A percentile compares a stretch with the other conserved stretches of the same genome.
phyloP scores from a whole-genome alignment of 1,140 invertebrate genomes.

The Drosophila setifemur region DNA sequence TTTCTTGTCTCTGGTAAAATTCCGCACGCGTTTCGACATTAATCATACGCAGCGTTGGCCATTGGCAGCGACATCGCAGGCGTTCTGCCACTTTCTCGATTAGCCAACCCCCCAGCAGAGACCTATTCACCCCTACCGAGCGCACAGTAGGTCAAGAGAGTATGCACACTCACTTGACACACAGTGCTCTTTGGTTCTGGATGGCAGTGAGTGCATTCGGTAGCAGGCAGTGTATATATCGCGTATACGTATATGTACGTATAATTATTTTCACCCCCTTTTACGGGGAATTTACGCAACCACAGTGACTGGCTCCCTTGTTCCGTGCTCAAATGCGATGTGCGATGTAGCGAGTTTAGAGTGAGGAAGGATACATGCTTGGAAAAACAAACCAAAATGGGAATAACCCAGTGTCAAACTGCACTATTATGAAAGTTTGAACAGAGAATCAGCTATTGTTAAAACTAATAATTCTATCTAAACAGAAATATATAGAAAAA shows the following conservation, averaged over 20 bases:
- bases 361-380: not conserved
- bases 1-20: constrained; percentile 34
- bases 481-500: too few relatives aligned
- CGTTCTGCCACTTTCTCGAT: too few relatives aligned
- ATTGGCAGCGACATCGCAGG: too few relatives aligned
- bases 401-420: constrained; percentile 5
- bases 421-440: not conserved
- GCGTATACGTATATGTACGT: too few relatives aligned
- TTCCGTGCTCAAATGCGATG: constrained; percentile 1
- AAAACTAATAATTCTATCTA: too few relatives aligned
- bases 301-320: constrained; percentile 11
- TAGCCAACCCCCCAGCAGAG: not conserved
- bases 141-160: constrained; percentile 49
- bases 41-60: constrained; percentile 55
- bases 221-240: not conserved
- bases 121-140: not conserved
- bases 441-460: too few relatives aligned
- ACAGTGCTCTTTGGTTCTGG: constrained; percentile 13
- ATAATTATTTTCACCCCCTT: too few relatives aligned
- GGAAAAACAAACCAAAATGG: not conserved
- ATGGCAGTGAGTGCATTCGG: not conserved
- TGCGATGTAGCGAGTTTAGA: constrained; percentile 21
- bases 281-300: constrained; percentile 8
- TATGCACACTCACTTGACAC: constrained; percentile 57
- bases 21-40: constrained; percentile 50